A percentile compares a stretch with the other conserved stretches of the same genome.
Conservation (phyloP, 2,888 invertebrate genomes). For the Pollenia angustigena region DNA sequence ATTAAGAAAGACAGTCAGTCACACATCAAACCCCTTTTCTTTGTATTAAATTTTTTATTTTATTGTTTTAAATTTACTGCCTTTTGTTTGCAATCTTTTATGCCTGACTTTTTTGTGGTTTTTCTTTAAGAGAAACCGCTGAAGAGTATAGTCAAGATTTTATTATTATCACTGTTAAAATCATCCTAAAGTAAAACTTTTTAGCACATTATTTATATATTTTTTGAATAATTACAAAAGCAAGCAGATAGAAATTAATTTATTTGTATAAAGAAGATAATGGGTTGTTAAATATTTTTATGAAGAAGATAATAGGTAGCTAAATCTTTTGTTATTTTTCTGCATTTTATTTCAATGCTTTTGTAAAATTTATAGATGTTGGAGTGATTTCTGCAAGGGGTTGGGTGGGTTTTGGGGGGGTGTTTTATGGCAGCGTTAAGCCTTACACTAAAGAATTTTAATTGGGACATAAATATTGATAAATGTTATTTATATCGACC, state of each 20-base stretch:
- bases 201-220: not conserved
- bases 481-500: no score
- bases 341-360: no score
- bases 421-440: no score
- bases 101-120: slow-evolving; percentile 18
- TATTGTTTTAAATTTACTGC: not conserved
- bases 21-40: not conserved
- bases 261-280: slow-evolving; percentile 1
- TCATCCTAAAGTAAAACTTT: not conserved
- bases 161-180: slow-evolving; percentile 41
- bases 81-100: not conserved
- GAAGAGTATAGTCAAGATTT: slow-evolving; percentile 9
- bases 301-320: no score
- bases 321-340: no score
- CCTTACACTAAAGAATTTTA: no score
- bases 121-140: slow-evolving; percentile 27
- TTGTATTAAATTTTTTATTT: not conserved
- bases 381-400: no score
- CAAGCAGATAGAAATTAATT: not conserved
- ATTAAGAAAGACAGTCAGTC: slow-evolving; percentile 11
- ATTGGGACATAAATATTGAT: no score
- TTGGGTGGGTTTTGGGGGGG: no score
- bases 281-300: slow-evolving; percentile 18
- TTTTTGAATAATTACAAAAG: not conserved
- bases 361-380: no score